Conservation (phyloP, 2,888 invertebrate genomes). For the Aphidoletes aphidimyza region DNA sequence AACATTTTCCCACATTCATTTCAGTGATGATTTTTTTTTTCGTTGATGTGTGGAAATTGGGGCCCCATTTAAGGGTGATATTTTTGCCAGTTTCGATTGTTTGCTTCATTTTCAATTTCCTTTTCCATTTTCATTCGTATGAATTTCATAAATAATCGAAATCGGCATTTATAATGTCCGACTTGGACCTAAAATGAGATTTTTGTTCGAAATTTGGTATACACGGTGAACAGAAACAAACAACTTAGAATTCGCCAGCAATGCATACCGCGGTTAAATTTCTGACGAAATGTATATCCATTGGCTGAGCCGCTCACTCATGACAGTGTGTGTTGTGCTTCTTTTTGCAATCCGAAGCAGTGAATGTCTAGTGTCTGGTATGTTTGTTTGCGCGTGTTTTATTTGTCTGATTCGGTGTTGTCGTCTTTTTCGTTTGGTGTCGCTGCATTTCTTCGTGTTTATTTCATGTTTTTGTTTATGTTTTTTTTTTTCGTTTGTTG, state of each 20-base stretch:
- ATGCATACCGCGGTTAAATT: not conserved
- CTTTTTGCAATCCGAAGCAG: constrained; percentile 12
- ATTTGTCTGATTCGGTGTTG: not conserved
- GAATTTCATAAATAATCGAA: not conserved
- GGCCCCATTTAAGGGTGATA: constrained; percentile 1
- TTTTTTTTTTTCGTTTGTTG: not conserved
- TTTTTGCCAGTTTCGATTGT: too few relatives aligned
- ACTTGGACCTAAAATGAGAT: not conserved
- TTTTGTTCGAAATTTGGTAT: too few relatives aligned
- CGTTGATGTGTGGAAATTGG: not conserved
- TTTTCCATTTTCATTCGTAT: not conserved
- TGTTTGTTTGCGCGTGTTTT: constrained; percentile 25
- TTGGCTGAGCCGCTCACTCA: not conserved
- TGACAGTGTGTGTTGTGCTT: not conserved
- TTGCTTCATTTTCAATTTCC: too few relatives aligned
- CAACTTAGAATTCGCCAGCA: not conserved
- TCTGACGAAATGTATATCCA: constrained; percentile 15
- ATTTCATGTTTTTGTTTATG: too few relatives aligned
- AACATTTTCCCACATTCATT: not conserved
- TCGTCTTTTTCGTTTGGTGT: not conserved
- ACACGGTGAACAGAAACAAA: not conserved
- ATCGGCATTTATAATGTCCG: not conserved
- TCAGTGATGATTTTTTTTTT: not conserved
- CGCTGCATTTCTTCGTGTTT: not conserved
- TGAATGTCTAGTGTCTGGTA: constrained; percentile 47